These are phyloP conservation scores for Spodoptera frugiperda DNA, from an alignment of 1,140 invertebrate genomes.

Conservation along the genomic window DNA sequence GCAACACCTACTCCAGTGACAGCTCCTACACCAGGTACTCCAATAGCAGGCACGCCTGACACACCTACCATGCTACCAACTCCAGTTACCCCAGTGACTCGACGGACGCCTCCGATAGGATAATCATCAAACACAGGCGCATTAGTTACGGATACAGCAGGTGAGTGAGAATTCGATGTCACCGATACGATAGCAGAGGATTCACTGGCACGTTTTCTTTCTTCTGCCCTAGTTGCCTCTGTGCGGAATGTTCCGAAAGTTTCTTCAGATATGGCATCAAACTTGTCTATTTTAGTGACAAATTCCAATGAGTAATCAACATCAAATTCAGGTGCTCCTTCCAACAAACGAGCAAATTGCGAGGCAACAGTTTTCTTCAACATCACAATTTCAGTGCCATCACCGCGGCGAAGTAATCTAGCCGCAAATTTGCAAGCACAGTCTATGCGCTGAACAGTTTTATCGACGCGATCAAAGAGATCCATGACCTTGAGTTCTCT, in stretches of 20 bases:
- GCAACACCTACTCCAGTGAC: conserved; percentile 69
- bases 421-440: conserved; percentile 94
- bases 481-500: conserved; percentile 96
- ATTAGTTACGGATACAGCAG: conserved; percentile 81
- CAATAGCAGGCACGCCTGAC: conserved; percentile 68
- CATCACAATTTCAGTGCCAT: conserved; percentile 93
- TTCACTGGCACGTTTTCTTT: conserved; percentile 83
- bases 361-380: conserved; percentile 91
- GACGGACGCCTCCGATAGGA: conserved; percentile 72
- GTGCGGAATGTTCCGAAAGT: conserved; percentile 91
- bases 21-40: conserved; percentile 67
- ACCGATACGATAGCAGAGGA: conserved; percentile 90
- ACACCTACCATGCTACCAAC: conserved; percentile 73
- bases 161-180: conserved; percentile 77
- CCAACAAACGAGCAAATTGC: conserved; percentile 92
- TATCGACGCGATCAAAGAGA: conserved; percentile 92
- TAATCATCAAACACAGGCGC: conserved; percentile 81
- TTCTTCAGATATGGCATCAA: conserved; percentile 90
- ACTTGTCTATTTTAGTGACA: conserved; percentile 92
- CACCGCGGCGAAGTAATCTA: conserved; percentile 92
- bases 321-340: conserved; percentile 92
- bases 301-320: conserved; percentile 93
- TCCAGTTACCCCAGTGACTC: conserved; percentile 71
- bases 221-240: conserved; percentile 87
- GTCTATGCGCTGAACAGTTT: conserved; percentile 93